Evolutionary conservation across 2,113 vertebrate genomes (phyloP).

Genomic region (Chelonoidis abingdonii): DNA sequence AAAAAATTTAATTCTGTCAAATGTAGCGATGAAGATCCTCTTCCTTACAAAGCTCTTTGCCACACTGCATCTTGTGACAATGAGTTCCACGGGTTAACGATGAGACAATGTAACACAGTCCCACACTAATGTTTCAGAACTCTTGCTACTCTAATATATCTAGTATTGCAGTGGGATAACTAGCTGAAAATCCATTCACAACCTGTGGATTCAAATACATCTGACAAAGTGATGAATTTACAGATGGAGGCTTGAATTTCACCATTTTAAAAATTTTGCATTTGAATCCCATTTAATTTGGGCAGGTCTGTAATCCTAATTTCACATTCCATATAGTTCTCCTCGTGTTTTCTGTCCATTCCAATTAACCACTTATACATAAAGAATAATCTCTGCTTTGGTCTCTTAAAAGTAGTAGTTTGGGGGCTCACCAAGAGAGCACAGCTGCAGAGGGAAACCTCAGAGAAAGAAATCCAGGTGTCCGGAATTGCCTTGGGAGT

Average conservation of each 20-base stretch:
- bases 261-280: neutral
- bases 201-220: neutral
- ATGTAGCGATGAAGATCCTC: neutral
- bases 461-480: neutral
- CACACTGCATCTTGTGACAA: neutral
- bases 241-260: fast-evolving
- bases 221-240: neutral
- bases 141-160: fast-evolving
- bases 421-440: neutral
- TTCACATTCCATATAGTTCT: neutral
- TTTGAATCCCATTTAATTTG: neutral
- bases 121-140: neutral
- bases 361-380: neutral
- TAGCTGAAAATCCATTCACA: neutral
- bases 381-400: neutral
- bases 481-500: neutral
- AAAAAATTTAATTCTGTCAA: neutral
- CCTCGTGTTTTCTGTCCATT: neutral
- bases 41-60: neutral
- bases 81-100: neutral
- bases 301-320: neutral
- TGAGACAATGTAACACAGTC: fast-evolving
- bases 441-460: neutral
- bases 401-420: neutral
- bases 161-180: neutral